A percentile compares a stretch with the other conserved stretches of the same genome.
Evolutionary conservation across 2,113 vertebrate species (phyloP).

Genomic region (Eclectus roratus): DNA sequence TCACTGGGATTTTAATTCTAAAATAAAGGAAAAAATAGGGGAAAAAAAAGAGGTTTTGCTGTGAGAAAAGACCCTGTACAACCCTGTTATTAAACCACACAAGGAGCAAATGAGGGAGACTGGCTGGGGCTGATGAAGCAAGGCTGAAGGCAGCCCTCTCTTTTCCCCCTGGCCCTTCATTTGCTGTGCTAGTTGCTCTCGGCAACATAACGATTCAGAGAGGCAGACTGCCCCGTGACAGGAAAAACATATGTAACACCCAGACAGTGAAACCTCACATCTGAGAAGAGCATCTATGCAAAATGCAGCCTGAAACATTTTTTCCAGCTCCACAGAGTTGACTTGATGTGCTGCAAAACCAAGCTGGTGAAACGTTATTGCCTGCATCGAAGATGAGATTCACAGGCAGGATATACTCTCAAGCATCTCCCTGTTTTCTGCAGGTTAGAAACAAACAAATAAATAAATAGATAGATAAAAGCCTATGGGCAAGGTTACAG

Average conservation of each 20-base stretch:
- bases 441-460: neutral
- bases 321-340: neutral
- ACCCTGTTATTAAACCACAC: neutral
- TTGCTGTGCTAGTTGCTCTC: neutral
- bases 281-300: neutral
- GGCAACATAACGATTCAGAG: neutral
- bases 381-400: neutral
- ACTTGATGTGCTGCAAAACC: neutral
- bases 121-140: rapidly evolving
- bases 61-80: neutral
- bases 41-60: neutral
- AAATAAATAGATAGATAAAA: neutral
- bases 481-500: neutral
- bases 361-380: rapidly evolving
- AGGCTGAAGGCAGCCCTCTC: neutral
- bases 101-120: neutral
- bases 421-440: neutral
- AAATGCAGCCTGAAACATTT: neutral
- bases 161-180: neutral
- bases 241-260: slow-evolving; percentile 19
- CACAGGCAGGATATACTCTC: neutral
- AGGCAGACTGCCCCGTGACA: neutral
- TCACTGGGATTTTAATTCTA: rapidly evolving
- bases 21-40: neutral
- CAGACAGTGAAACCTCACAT: neutral